These are phyloP conservation scores for Nowickia ferox DNA, from an alignment of 2,888 invertebrate species.

Conservation along the genomic window DNA sequence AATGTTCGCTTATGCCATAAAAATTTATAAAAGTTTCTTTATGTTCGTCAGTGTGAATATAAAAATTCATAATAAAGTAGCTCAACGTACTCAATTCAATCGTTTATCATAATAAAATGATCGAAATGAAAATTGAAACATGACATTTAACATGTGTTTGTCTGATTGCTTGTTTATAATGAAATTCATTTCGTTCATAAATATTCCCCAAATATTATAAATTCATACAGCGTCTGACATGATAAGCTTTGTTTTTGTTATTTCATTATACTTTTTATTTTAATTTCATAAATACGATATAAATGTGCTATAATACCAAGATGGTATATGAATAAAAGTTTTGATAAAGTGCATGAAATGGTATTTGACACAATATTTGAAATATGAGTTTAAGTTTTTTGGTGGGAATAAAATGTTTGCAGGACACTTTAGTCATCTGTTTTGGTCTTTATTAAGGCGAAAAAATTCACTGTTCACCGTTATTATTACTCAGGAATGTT, in stretches of 20 bases:
- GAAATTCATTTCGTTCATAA: slow-evolving; percentile 39
- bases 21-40: slow-evolving; percentile 38
- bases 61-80: slow-evolving; percentile 65
- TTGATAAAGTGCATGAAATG: slow-evolving; percentile 34
- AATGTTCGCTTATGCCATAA: slow-evolving; percentile 28
- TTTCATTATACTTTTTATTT: slow-evolving; percentile 7
- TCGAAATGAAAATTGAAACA: slow-evolving; percentile 70
- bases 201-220: slow-evolving; percentile 67
- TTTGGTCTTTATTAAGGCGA: not conserved
- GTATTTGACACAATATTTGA: slow-evolving; percentile 45
- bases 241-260: slow-evolving; percentile 53
- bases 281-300: slow-evolving; percentile 67
- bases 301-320: slow-evolving; percentile 34
- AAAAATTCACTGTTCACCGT: not conserved
- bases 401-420: slow-evolving; percentile 37
- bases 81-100: slow-evolving; percentile 63
- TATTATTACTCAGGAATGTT: not conserved
- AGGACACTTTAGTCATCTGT: not conserved
- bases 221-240: slow-evolving; percentile 67
- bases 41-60: slow-evolving; percentile 37
- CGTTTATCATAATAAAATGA: slow-evolving; percentile 72
- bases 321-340: slow-evolving; percentile 55
- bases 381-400: slow-evolving; percentile 40
- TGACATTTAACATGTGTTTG: slow-evolving; percentile 70
- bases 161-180: slow-evolving; percentile 49